phyloP scores from a whole-genome alignment of 23 tunicate species.

The Aplidium turbinatum region DNA sequence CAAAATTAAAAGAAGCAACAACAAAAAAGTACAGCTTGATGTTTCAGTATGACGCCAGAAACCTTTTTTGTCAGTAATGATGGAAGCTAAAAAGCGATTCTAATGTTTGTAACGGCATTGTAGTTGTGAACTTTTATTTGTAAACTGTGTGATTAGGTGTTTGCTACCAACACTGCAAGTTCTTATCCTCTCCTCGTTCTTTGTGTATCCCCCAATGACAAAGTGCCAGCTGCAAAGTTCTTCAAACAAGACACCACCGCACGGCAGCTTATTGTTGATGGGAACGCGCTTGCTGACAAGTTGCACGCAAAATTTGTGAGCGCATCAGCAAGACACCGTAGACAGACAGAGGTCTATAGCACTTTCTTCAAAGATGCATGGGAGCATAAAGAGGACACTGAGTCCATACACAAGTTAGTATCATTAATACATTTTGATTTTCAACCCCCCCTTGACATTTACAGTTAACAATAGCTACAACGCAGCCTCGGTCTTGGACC shows the following conservation, averaged over 20 bases:
- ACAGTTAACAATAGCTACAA: too few relatives aligned
- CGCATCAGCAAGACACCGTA: slow-evolving; percentile 66
- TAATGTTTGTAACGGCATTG: too few relatives aligned
- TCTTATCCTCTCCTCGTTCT: slow-evolving; percentile 75
- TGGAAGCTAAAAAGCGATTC: too few relatives aligned
- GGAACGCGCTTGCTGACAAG: slow-evolving; percentile 77
- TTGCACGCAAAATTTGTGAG: slow-evolving; percentile 69
- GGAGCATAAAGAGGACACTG: slow-evolving; percentile 85
- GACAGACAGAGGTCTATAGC: slow-evolving; percentile 78
- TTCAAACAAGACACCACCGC: slow-evolving; percentile 63
- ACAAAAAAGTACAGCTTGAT: too few relatives aligned
- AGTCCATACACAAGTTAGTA: slow-evolving; percentile 79
- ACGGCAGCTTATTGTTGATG: slow-evolving; percentile 61
- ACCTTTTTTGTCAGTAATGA: too few relatives aligned
- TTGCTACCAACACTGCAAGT: slow-evolving; percentile 82
- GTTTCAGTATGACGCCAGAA: too few relatives aligned
- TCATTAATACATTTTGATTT: neutral
- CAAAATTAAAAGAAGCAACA: too few relatives aligned
- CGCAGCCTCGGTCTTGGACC: too few relatives aligned
- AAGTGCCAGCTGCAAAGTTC: slow-evolving; percentile 58
- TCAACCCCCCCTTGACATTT: too few relatives aligned
- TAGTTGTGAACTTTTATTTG: too few relatives aligned
- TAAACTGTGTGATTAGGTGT: too few relatives aligned
- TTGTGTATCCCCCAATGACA: slow-evolving; percentile 71
- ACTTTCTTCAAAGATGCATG: slow-evolving; percentile 94